phyloP scores from a whole-genome alignment of 2,888 invertebrate species.

The Rhogogaster chlorosoma region DNA sequence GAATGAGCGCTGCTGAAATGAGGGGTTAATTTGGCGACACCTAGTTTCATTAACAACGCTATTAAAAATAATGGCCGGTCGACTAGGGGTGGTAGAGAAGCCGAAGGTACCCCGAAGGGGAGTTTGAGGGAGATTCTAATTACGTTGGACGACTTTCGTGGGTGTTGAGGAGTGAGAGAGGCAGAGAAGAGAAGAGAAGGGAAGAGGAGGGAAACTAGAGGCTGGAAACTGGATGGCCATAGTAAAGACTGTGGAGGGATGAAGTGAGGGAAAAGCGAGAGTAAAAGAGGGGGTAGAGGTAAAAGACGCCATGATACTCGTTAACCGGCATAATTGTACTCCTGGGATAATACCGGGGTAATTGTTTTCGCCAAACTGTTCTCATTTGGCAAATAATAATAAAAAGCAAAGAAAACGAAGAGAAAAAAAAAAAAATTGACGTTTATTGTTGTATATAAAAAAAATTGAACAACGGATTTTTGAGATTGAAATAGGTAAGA shows the following conservation, averaged over 20 bases:
- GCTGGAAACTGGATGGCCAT: conserved; percentile 6
- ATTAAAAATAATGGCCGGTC: conserved; percentile 76
- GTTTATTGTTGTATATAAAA: too few relatives aligned
- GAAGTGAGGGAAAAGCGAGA: not conserved
- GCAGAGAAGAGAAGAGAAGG: conserved; percentile 32
- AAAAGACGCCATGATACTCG: conserved; percentile 62
- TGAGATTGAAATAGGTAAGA: too few relatives aligned
- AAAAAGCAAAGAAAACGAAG: not conserved
- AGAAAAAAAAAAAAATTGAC: not conserved
- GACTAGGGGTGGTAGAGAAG: conserved; percentile 59
- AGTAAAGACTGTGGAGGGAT: not conserved
- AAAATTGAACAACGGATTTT: too few relatives aligned
- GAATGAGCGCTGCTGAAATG: conserved; percentile 75
- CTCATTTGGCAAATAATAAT: conserved; percentile 15
- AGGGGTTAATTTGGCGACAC: conserved; percentile 77
- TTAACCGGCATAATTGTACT: conserved; percentile 65
- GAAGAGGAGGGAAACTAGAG: conserved; percentile 35
- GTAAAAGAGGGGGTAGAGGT: conserved; percentile 44
- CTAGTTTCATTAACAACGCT: conserved; percentile 77
- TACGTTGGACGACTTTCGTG: conserved; percentile 68
- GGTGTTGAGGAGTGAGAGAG: conserved; percentile 45
- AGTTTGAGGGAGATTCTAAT: conserved; percentile 71
- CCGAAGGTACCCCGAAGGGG: conserved; percentile 39
- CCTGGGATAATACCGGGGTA: conserved; percentile 56
- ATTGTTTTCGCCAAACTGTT: conserved; percentile 48